Base-by-base conservation (phyloP, 2,888 invertebrate genomes). In the Himalopsyche japonica region DNA sequence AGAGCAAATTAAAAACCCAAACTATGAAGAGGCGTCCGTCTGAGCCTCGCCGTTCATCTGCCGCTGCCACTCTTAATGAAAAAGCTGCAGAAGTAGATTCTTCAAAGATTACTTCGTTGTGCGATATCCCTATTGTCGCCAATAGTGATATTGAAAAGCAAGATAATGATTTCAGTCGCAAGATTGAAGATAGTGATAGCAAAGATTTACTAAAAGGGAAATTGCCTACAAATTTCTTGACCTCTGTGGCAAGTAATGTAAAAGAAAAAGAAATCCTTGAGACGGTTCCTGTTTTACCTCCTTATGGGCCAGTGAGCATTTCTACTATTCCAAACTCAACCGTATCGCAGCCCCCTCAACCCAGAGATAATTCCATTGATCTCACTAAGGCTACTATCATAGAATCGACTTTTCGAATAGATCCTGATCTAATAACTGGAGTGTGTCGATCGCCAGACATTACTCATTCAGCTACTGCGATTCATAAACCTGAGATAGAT, bases 71-170 rank as follows among this genome's bases (percentile, higher is more conserved):
- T 84, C 49, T 24, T 37, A 77, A 83, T 91, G 91, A 90, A 91
- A 92, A 92, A 87, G 81, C 87, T 90, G 90, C 86, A 91, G 92
- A 89, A 88, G 89, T 83, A 91, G 92, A 87, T 91, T 92, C 87
- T 15, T 15, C 43, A 43, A 43, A 43, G 43, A 15, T 15, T 6
- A 70, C 27, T 70, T 30, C 30, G 70, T 27, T 20, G 30, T 1
- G 27, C 24, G 30, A 5, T 27, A 20, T 70, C 27, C 70, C n/a
- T 15, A 20, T 57, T 57, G 57, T 20, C 24, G 4, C 24, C 10
- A 6, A n/a, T 57, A 7, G 20, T 57, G 57, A 24, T 20, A 15
- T 24, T 20, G 20, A 57, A 57, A 57, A 57, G 57, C 57, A 24
- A 24, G 57, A 24, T 20, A 57, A 57, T 57, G 57, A 24, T 57